These are phyloP conservation scores for Phania funesta DNA, from an alignment of 2,888 invertebrate species.

Conservation along the genomic window DNA sequence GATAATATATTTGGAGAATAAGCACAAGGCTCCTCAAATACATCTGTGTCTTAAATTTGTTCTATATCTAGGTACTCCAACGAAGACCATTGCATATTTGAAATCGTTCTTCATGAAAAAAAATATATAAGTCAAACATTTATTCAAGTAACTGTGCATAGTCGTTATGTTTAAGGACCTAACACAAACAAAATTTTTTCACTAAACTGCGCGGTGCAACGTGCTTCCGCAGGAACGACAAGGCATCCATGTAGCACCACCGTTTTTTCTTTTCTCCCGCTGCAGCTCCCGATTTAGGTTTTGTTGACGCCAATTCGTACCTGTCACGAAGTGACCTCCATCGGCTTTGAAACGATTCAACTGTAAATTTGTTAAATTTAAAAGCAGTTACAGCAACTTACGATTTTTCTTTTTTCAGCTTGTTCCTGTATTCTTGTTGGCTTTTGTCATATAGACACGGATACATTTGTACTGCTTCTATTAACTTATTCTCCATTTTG, in stretches of 20 bases:
- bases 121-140: not conserved
- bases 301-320: not conserved
- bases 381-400: not conserved
- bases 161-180: not conserved
- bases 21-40: not conserved
- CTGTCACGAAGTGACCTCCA: not conserved
- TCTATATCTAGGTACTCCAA: not conserved
- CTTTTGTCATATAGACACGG: not conserved
- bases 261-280: not conserved
- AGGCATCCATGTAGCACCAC: not conserved
- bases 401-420: constrained; percentile 1
- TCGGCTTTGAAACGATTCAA: not conserved
- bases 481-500: too few relatives aligned
- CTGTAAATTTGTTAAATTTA: not conserved
- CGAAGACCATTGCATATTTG: not conserved
- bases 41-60: not conserved
- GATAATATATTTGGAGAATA: not conserved
- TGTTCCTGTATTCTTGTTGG: not conserved
- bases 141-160: not conserved
- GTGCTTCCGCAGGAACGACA: not conserved
- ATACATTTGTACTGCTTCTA: too few relatives aligned
- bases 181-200: too few relatives aligned
- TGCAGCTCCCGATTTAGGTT: not conserved
- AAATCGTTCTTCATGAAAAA: not conserved
- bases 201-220: not conserved